A percentile compares a stretch with the other conserved stretches of the same genome.
phyloP scores from a whole-genome alignment of 2,113 vertebrate genomes.

The Noctilio leporinus region DNA sequence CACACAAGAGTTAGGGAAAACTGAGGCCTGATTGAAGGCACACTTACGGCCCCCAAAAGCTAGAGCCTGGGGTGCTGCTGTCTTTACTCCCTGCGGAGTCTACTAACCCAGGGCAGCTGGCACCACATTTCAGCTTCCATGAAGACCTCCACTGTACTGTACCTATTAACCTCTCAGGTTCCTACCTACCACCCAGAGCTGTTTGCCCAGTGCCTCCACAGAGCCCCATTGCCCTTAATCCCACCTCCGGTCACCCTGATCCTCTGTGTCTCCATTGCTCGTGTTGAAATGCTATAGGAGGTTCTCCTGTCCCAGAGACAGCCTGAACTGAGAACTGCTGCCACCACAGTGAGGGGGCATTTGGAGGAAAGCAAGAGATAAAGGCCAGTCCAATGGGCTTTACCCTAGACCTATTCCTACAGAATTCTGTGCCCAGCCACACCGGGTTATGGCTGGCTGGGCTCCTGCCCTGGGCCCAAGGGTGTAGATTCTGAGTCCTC shows the following conservation, averaged over 20 bases:
- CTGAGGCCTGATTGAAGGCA: neutral
- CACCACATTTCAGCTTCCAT: neutral
- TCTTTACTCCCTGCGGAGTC: neutral
- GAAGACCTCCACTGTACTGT: neutral
- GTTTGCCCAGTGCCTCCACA: neutral
- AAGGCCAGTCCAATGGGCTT: neutral
- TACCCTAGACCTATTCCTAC: neutral
- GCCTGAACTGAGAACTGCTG: neutral
- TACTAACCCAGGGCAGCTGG: neutral
- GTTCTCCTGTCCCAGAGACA: neutral
- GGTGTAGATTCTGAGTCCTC: neutral
- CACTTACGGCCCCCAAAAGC: neutral
- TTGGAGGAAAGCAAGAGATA: neutral
- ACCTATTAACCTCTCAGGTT: neutral
- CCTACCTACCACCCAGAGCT: neutral
- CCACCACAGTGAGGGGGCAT: neutral
- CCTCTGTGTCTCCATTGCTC: neutral
- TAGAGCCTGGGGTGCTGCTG: neutral
- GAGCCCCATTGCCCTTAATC: neutral
- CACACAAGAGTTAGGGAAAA: rapidly evolving
- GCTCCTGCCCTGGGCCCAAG: neutral
- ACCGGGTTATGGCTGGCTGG: neutral
- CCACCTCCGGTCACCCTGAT: neutral
- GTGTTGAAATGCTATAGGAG: neutral
- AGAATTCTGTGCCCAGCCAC: neutral